Conservation (phyloP, 2,113 vertebrate species). For the Collichthys lucidus region DNA sequence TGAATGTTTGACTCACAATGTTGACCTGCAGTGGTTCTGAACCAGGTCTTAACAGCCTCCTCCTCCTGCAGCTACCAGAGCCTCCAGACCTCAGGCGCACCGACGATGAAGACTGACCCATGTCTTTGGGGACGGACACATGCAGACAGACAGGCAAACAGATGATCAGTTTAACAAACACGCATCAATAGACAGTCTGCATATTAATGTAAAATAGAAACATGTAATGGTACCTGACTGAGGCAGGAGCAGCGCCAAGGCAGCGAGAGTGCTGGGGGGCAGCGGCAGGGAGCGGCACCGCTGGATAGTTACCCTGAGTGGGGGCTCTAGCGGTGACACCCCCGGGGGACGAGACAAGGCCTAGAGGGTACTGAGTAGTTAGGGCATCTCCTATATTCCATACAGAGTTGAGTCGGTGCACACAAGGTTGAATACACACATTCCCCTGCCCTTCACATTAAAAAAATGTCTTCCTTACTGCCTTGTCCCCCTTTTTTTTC, state of each 20-base stretch:
- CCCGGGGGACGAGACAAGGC: constrained; percentile 82
- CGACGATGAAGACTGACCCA: constrained; percentile 75
- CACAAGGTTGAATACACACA: constrained; percentile 50
- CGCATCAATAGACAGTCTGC: neutral
- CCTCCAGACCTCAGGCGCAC: constrained; percentile 80
- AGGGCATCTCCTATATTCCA: constrained; percentile 63
- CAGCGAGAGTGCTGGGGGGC: constrained; percentile 85
- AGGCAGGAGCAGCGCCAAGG: constrained; percentile 82
- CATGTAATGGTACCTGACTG: constrained; percentile 76
- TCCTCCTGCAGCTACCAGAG: constrained; percentile 80
- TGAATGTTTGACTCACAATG: constrained; percentile 82
- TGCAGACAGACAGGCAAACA: constrained; percentile 1
- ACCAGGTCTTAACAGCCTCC: constrained; percentile 86
- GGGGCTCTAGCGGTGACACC: constrained; percentile 83
- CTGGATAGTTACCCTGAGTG: constrained; percentile 87
- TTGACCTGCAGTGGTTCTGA: constrained; percentile 89
- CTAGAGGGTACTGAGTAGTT: constrained; percentile 83
- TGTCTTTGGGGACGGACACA: constrained; percentile 17
- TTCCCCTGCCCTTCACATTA: constrained; percentile 51
- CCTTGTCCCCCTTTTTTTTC: constrained; percentile 35
- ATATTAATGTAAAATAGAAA: constrained; percentile 30
- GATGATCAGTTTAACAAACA: constrained; percentile 2
- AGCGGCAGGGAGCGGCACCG: constrained; percentile 88
- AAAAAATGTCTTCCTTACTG: constrained; percentile 37
- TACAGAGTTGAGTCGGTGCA: constrained; percentile 25